Evolutionary conservation across 2,888 invertebrate genomes (phyloP).

Genomic region (Heliconius aoede): DNA sequence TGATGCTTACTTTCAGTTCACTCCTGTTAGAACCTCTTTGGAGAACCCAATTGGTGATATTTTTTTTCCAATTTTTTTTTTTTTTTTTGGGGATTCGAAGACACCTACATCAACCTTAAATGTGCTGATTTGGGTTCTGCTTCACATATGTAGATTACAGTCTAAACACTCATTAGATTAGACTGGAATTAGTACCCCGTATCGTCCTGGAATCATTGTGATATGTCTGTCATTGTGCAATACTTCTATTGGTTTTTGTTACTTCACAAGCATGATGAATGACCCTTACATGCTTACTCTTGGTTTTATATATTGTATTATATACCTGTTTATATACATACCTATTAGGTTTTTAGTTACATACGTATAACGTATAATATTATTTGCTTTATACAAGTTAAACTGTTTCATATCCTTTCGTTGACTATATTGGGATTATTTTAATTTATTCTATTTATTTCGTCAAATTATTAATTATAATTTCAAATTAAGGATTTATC

Average conservation of each 20-base stretch:
- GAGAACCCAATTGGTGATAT: slow-evolving; percentile 46
- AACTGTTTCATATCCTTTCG: neutral
- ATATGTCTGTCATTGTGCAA: slow-evolving; percentile 56
- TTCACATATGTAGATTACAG: slow-evolving; percentile 66
- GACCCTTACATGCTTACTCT: slow-evolving; percentile 55
- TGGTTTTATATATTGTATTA: slow-evolving; percentile 28
- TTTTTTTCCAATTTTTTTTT: slow-evolving; percentile 35
- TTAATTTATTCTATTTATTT: slow-evolving; percentile 2
- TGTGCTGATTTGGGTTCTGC: slow-evolving; percentile 46
- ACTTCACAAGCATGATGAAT: slow-evolving; percentile 66
- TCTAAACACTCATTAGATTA: slow-evolving; percentile 58
- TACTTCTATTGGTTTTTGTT: slow-evolving; percentile 56
- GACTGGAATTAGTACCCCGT: slow-evolving; percentile 60
- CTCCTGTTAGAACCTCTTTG: slow-evolving; percentile 71
- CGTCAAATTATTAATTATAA: neutral
- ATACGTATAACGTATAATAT: neutral
- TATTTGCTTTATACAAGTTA: slow-evolving; percentile 15
- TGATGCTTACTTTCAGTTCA: slow-evolving; percentile 72
- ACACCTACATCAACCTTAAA: slow-evolving; percentile 46
- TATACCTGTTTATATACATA: slow-evolving; percentile 12
- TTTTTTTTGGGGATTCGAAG: slow-evolving; percentile 56
- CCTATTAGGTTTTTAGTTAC: slow-evolving; percentile 3
- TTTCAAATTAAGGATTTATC: neutral
- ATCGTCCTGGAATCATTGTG: slow-evolving; percentile 62
- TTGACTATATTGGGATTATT: slow-evolving; percentile 4